These are phyloP conservation scores for Sisyra nigra DNA, from an alignment of 2,888 invertebrate genomes.

Conservation along the genomic window DNA sequence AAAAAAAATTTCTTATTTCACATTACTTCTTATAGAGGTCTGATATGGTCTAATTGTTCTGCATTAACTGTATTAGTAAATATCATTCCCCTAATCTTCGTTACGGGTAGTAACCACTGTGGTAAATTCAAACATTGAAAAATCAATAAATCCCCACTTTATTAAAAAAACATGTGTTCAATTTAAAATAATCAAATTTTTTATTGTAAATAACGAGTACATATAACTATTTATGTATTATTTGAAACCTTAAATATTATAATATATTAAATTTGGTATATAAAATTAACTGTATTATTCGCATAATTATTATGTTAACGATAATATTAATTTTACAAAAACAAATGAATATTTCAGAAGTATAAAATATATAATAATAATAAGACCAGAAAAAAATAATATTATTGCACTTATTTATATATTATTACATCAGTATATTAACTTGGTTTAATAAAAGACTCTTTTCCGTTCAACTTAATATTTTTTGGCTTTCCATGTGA, in stretches of 20 bases:
- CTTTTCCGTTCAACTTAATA: neutral
- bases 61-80: no score
- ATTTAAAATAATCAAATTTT: neutral
- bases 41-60: neutral
- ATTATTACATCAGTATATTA: neutral
- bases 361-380: neutral
- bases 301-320: neutral
- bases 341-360: neutral
- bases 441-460: neutral
- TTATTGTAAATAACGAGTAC: neutral
- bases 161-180: neutral
- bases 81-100: no score
- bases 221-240: neutral
- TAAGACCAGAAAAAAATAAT: neutral
- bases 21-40: neutral
- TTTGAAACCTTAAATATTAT: neutral
- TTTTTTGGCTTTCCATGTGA: conserved; percentile 13
- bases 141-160: no score
- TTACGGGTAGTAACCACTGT: no score
- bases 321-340: neutral
- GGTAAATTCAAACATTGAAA: no score
- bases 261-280: neutral
- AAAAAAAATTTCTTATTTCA: neutral
- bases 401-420: neutral
- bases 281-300: neutral